Base-by-base conservation (phyloP, 2,113 vertebrate genomes). In the Malurus melanocephalus region DNA sequence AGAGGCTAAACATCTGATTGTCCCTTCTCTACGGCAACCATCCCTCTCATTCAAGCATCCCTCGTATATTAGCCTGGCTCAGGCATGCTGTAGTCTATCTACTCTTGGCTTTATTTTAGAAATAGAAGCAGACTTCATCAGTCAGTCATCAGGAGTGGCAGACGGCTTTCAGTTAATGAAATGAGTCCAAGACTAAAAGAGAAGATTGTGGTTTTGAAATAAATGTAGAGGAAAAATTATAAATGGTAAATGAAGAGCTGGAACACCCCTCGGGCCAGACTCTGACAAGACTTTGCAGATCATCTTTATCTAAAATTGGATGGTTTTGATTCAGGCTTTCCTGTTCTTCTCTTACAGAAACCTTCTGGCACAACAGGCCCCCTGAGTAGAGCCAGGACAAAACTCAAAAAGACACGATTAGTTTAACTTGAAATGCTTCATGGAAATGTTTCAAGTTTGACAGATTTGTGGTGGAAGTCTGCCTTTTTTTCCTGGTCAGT, bases 341-440 rank as follows among this genome's bases (percentile, higher is more conserved):
- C 85, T 71, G 30, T 77, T 87, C 86, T 52, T 91, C 84, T 61
- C 64, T 81, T 69, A 76, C 21, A 66, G 67, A 89, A 94, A 77
- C 46, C 64, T 82, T 38, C 76, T 91, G 91, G 85, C 67, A 82
- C 33, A 22, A 30, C 52, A 73, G 52, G 53, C 21, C 32, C 61
- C 35, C 55, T 55, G 60, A 90, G 40, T 27, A 81, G 55, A 87
- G 33, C 55, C 80, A 87, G 55, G 71, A 89, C n/a, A 66, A 89
- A 87, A 83, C 22, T 56, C 52, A 87, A 49, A 80, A 85, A 51
- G 9, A 15, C 45, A 40, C 2, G 1, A 69, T 66, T 85, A 80
- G 48, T 91, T 85, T 68, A 80, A 69, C 52, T 23, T 60, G 64
- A 94, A 92, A 80, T 74, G 30, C 48, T 85, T 89, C 17, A 19